A percentile compares a stretch with the other conserved stretches of the same genome.
Conservation (phyloP, 2,113 vertebrate species). For the Panurus biarmicus region DNA sequence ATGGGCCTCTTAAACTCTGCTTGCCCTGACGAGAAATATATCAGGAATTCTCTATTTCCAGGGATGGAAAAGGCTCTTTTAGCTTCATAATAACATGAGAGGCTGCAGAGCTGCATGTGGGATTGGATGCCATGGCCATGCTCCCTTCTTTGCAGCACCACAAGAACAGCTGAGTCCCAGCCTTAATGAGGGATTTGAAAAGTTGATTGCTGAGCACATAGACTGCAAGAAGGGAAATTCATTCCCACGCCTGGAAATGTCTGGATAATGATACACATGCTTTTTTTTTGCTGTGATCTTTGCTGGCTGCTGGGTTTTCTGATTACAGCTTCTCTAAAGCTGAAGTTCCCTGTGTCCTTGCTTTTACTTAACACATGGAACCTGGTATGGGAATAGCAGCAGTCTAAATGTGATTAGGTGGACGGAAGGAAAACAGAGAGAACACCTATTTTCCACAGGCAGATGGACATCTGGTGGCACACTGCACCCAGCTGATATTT, state of each 20-base stretch:
- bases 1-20: neutral
- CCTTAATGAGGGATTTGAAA: constrained; percentile 15
- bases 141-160: neutral
- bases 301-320: neutral
- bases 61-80: neutral
- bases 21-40: neutral
- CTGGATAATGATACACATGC: neutral
- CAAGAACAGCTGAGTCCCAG: neutral
- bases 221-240: constrained; percentile 31
- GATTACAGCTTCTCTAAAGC: neutral
- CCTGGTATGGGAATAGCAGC: neutral
- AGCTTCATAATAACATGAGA: neutral
- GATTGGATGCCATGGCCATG: neutral
- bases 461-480: neutral
- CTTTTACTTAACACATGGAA: neutral
- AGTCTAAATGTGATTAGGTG: neutral
- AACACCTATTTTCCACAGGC: neutral
- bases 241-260: neutral
- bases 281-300: neutral
- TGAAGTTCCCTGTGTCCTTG: neutral
- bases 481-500: neutral
- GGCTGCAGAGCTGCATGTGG: neutral
- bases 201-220: neutral
- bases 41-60: neutral
- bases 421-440: neutral